Base-by-base conservation (phyloP, 2,888 invertebrate genomes). In the Harpagoxenus sublaevis region DNA sequence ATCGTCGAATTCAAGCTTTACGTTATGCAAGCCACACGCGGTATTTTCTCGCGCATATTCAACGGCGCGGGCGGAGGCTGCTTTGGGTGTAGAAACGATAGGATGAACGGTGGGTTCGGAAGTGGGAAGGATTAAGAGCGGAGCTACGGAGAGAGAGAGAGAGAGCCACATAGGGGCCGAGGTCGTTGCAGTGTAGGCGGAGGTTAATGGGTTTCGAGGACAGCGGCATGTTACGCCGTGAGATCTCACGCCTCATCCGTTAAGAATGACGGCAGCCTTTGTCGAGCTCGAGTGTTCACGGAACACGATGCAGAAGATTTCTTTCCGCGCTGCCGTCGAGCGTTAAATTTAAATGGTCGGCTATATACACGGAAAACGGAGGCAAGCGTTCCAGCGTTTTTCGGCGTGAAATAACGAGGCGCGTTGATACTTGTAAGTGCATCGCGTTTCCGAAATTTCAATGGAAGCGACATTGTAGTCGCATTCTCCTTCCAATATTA, bases 121-220 rank as follows among this genome's bases (percentile, higher is more conserved):
- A 84, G 79, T 9, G 84, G n/a, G 60, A 63, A 79, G 82, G 71
- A 84, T 88, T 85, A 85, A 84, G 84, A 84, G 75, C 65, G 83
- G 35, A 63, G 75, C 68, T 51, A 70, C 31, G 81, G 79, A 70
- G 45, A 57, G 81, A 65, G 82, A 53, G 84, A 86, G 82, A 65
- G 82, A 53, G 84, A 86, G 82, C 60, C 73, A 84, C 75, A 77
- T 68, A 70, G 87, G 35, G 83, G 84, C 68, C 73, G 79, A 81
- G 79, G 79, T 81, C 73, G 79, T 71, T 60, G 23, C 39, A 39
- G 60, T 48, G 71, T 73, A 66, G 85, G 86, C 84, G 89, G 85
- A 89, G 91, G 91, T 92, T 93, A 93, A 90, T 92, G 87, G 93
- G 93, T 93, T 92, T 93, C 88, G 92, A 92, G 92, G 92, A 92